These are phyloP conservation scores for Cerceris ruficornis DNA, from an alignment of 2,888 invertebrate species.

Conservation along the genomic window DNA sequence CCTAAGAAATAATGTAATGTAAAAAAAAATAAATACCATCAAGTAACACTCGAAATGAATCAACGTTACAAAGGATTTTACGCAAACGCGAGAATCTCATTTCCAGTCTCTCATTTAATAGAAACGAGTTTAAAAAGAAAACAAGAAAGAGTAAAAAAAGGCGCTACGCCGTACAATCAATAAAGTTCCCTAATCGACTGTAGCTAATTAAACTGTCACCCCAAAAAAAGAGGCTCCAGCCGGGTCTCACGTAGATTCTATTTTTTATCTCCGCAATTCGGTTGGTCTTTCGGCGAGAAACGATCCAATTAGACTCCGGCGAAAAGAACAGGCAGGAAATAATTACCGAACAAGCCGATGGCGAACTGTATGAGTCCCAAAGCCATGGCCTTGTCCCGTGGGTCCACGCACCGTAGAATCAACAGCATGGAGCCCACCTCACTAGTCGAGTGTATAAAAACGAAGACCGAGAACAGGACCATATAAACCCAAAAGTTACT, in stretches of 20 bases:
- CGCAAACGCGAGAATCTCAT: no score
- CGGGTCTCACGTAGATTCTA: background rate
- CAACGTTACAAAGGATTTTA: no score
- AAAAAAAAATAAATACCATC: no score
- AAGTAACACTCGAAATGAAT: no score
- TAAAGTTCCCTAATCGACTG: background rate
- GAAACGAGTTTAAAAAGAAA: conserved; percentile 5
- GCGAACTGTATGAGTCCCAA: conserved; percentile 96
- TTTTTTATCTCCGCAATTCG: background rate
- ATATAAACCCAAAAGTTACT: conserved; percentile 91
- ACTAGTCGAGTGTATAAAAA: conserved; percentile 95
- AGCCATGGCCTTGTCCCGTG: conserved; percentile 96
- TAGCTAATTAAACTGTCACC: conserved; percentile 3
- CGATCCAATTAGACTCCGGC: conserved; percentile 1
- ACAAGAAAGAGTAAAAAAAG: background rate
- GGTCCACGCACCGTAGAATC: conserved; percentile 95
- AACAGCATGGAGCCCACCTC: conserved; percentile 96
- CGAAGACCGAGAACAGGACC: conserved; percentile 92
- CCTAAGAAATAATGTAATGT: no score
- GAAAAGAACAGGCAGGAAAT: background rate
- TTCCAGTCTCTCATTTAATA: no score
- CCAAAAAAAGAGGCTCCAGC: background rate
- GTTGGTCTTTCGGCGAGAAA: background rate
- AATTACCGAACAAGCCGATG: conserved; percentile 91
- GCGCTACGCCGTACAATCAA: background rate